Evolutionary conservation across 2,797 vertebrate genomes (phyloP).

Genomic region (Gallinago stenura): DNA sequence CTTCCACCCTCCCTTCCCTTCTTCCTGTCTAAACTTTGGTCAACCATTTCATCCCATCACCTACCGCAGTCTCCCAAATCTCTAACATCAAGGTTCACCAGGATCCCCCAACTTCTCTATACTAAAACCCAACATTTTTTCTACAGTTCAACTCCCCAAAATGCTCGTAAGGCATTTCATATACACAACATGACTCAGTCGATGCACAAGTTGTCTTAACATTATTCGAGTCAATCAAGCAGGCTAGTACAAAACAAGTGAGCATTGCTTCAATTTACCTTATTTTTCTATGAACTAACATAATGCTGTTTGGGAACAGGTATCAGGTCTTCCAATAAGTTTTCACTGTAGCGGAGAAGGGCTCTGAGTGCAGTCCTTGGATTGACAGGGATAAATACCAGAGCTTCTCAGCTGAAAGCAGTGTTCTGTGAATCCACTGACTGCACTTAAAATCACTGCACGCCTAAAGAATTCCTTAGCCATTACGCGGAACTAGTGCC

Average conservation of each 20-base stretch:
- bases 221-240: accelerated
- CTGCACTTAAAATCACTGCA: not conserved
- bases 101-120: not conserved
- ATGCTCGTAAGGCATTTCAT: not conserved
- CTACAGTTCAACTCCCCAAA: not conserved
- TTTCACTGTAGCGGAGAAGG: not conserved
- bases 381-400: not conserved
- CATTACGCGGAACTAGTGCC: accelerated
- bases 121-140: not conserved
- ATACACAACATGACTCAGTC: not conserved
- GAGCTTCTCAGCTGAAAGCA: not conserved
- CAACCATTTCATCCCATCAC: not conserved
- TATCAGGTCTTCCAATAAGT: accelerated
- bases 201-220: not conserved
- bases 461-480: not conserved
- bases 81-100: not conserved
- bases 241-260: not conserved
- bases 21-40: not conserved
- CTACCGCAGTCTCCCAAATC: not conserved
- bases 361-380: not conserved
- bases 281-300: not conserved
- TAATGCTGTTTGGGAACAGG: not conserved
- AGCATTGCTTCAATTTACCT: not conserved
- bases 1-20: not conserved
- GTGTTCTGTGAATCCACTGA: not conserved